These are phyloP conservation scores for Neopelma chrysocephalum DNA, from an alignment of 2,797 vertebrate species.

Conservation along the genomic window DNA sequence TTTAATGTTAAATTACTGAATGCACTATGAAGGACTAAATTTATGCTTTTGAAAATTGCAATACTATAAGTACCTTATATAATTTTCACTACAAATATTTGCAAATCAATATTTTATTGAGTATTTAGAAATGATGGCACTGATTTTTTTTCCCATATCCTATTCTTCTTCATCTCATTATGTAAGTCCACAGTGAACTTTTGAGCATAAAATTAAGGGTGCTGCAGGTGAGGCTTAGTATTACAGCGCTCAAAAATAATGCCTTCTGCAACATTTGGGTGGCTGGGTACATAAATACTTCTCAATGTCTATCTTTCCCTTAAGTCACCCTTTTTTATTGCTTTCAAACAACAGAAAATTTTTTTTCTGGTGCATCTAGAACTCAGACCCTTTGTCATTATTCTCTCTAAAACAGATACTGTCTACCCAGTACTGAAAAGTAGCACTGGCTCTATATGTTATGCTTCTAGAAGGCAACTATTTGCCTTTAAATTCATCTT, in stretches of 20 bases:
- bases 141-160: background rate
- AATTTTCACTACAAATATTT: background rate
- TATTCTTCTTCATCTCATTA: background rate
- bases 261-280: background rate
- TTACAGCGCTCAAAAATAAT: background rate
- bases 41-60: rapidly evolving
- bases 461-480: background rate
- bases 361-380: background rate
- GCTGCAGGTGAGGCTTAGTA: background rate
- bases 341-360: background rate
- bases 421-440: background rate
- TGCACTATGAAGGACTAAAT: background rate
- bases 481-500: background rate
- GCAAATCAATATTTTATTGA: background rate
- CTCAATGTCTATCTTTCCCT: background rate
- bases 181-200: background rate
- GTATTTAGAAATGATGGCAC: background rate
- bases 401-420: background rate
- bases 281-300: background rate
- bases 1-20: background rate
- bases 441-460: background rate
- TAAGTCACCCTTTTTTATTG: background rate
- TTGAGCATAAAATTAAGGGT: background rate
- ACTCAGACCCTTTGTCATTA: background rate
- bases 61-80: background rate